These are phyloP conservation scores for Taenaris catops DNA, from an alignment of 2,888 invertebrate genomes.

Conservation along the genomic window DNA sequence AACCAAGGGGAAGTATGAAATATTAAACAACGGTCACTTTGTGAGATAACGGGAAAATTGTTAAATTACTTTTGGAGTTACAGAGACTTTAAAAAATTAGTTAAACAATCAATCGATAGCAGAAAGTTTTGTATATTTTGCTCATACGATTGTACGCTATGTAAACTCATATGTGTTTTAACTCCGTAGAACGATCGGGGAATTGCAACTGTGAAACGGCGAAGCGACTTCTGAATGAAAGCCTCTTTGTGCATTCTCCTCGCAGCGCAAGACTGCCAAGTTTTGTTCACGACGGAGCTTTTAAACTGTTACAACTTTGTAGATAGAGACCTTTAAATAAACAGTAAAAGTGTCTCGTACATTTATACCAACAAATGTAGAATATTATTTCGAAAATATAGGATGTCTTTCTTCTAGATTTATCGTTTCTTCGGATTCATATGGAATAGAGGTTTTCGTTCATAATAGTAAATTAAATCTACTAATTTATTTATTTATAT, in stretches of 20 bases:
- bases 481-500: too few relatives aligned
- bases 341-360: background rate
- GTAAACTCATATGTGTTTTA: slow-evolving; percentile 2
- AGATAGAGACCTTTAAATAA: slow-evolving; percentile 6
- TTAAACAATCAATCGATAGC: too few relatives aligned
- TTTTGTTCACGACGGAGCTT: slow-evolving; percentile 8
- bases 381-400: too few relatives aligned
- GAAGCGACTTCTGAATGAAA: slow-evolving; percentile 9
- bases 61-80: too few relatives aligned
- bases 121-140: slow-evolving; percentile 3
- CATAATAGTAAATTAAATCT: too few relatives aligned
- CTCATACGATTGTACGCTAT: background rate
- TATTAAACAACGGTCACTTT: too few relatives aligned
- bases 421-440: background rate
- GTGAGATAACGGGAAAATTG: too few relatives aligned
- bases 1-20: too few relatives aligned
- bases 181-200: slow-evolving; percentile 2
- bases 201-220: slow-evolving; percentile 10
- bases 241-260: slow-evolving; percentile 9
- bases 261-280: slow-evolving; percentile 2
- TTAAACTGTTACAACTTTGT: slow-evolving; percentile 10
- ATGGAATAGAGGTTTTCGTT: too few relatives aligned
- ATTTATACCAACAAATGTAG: too few relatives aligned
- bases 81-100: too few relatives aligned
- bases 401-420: background rate